Evolutionary conservation across 1,140 invertebrate species (phyloP).

Genomic region (Drosophila grimshawi): DNA sequence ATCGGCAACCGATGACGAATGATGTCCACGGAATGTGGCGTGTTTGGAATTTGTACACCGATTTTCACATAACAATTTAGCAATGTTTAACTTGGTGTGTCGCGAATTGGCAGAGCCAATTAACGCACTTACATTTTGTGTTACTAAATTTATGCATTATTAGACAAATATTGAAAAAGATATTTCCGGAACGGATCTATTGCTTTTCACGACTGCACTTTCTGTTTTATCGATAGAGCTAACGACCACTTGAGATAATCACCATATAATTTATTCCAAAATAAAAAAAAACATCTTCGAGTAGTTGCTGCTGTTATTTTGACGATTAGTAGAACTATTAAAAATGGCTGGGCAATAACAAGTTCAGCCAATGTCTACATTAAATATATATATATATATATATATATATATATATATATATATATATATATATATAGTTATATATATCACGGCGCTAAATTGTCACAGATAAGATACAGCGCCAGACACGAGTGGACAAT

Average conservation of each 20-base stretch:
- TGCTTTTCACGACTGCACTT: too few species aligned
- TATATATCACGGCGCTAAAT: slow-evolving; percentile 11
- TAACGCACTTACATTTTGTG: too few species aligned
- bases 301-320: too few species aligned
- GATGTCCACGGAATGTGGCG: slow-evolving; percentile 6
- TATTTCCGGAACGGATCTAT: too few species aligned
- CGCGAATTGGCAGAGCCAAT: background rate
- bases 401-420: background rate
- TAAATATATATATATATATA: slow-evolving; percentile 1
- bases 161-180: too few species aligned
- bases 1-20: slow-evolving; percentile 5
- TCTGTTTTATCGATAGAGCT: too few species aligned
- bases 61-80: background rate
- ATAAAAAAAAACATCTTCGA: too few species aligned
- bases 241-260: too few species aligned
- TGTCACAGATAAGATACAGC: slow-evolving; percentile 5
- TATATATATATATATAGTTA: slow-evolving; percentile 1
- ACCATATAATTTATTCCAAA: too few species aligned
- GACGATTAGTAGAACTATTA: too few species aligned
- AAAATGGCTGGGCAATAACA: background rate
- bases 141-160: too few species aligned
- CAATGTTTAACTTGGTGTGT: background rate
- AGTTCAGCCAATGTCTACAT: background rate
- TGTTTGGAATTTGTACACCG: slow-evolving; percentile 6
- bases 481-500: slow-evolving; percentile 36